Base-by-base conservation (phyloP, 2,113 vertebrate species). In the Grallaria varia region DNA sequence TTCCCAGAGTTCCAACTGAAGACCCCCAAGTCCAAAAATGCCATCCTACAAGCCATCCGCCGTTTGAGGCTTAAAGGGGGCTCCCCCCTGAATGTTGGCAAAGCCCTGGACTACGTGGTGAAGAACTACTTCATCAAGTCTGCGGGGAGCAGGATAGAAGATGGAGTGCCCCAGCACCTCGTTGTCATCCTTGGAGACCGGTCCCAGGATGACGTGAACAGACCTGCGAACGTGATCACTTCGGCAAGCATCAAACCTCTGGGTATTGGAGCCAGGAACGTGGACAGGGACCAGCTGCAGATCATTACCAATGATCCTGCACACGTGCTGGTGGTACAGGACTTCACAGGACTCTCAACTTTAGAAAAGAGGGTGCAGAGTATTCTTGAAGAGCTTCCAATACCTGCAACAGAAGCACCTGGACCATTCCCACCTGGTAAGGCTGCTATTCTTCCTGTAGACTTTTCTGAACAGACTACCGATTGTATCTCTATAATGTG, bases 141-240 rank as follows among this genome's bases (percentile, higher is more conserved):
- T 14, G 97, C 99, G 0, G 99, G 99, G 14, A 98, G 98, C 94
- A 98, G 99, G 53, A 97, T 96, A 62, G 85, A 98, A 86, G 98
- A 99, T 0, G 98, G 97, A 33, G 98, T 99, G 39, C 99, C 99
- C 47, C 99, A 99, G 90, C 98, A 99, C 92, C 98, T 99, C 37
- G 98, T 99, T 1, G 97, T 99, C 71, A 98, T 99, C 62, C 99
- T 99, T 2, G 99, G 99, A 64, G 99, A 98, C 77, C 97, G 89
- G 11, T 99, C 99, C 13, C 93, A 98, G 59, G 98, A 99, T 22
- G 99, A 99, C 0, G 97, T 99, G 16, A 96, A 97, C 52, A 52
- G 93, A 23, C 98, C 97, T 76, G 98, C 99, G 21, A 97, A 90
- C 4, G 53, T 98, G 89, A 98, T 99, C 19, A 97, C 97, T 30